Evolutionary conservation across 2,888 invertebrate species (phyloP).

Genomic region (Diplolepis rosae): DNA sequence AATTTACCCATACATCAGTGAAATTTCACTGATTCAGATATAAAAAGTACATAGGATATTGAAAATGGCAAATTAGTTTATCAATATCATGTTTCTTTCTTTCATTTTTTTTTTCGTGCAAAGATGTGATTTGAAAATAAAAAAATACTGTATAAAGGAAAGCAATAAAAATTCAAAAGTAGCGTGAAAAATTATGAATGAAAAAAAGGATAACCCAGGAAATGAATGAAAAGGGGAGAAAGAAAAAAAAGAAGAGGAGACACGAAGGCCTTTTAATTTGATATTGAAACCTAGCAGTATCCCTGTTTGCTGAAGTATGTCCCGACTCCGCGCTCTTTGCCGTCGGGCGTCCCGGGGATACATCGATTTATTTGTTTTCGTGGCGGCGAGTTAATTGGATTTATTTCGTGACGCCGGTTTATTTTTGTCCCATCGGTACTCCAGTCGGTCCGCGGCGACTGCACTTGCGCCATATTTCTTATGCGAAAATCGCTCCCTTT

Average conservation of each 20-base stretch:
- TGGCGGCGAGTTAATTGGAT: slow-evolving; percentile 61
- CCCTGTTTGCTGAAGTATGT: slow-evolving; percentile 46
- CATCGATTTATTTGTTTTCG: slow-evolving; percentile 65
- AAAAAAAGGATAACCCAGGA: not conserved
- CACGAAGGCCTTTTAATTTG: slow-evolving; percentile 35
- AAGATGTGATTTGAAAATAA: too few relatives aligned
- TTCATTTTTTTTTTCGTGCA: too few relatives aligned
- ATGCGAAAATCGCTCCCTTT: slow-evolving; percentile 46
- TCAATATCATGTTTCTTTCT: too few relatives aligned
- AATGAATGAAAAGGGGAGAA: not conserved
- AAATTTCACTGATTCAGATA: too few relatives aligned
- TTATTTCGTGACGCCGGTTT: slow-evolving; percentile 57
- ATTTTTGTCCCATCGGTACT: slow-evolving; percentile 53
- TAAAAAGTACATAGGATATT: too few relatives aligned
- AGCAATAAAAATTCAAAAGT: too few relatives aligned
- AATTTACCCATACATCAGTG: too few relatives aligned
- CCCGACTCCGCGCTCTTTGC: slow-evolving; percentile 35
- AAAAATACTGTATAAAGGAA: too few relatives aligned
- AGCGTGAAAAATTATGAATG: not conserved
- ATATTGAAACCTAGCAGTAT: slow-evolving; percentile 40
- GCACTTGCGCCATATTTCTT: slow-evolving; percentile 47
- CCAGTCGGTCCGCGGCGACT: slow-evolving; percentile 35
- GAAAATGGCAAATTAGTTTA: too few relatives aligned
- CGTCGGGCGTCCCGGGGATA: slow-evolving; percentile 44
- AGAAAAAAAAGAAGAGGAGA: not conserved